Conservation (phyloP, 2,797 vertebrate species). For the Staurois parvus region DNA sequence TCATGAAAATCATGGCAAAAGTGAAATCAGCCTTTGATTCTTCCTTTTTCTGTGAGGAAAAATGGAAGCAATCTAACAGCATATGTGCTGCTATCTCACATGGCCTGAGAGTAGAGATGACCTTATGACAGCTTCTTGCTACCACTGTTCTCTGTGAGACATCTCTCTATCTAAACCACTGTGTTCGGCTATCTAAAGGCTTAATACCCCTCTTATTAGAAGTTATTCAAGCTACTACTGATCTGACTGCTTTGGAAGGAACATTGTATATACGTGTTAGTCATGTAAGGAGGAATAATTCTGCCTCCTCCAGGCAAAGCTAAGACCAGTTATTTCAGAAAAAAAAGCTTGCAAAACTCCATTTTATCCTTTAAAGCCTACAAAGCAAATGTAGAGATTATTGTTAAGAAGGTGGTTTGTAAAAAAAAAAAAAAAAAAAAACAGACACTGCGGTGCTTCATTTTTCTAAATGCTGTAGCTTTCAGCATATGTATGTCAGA, state of each 20-base stretch:
- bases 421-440: neutral
- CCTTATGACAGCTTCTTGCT: too few species aligned
- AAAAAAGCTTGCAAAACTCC: constrained; percentile 14
- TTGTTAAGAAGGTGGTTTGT: neutral
- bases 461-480: neutral
- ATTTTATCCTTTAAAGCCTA: constrained; percentile 17
- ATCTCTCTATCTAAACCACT: too few species aligned
- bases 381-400: constrained; percentile 40
- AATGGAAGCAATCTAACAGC: too few species aligned
- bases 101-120: too few species aligned
- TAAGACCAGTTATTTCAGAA: neutral
- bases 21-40: too few species aligned
- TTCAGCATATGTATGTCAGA: neutral
- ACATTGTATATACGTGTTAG: neutral
- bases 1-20: too few species aligned
- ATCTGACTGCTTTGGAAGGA: neutral
- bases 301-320: neutral
- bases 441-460: neutral
- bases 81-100: too few species aligned
- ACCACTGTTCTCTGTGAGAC: too few species aligned
- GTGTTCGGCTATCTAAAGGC: too few species aligned
- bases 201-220: neutral
- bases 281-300: neutral
- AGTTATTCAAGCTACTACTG: neutral
- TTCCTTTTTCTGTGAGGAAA: too few species aligned